Evolutionary conservation across 2,113 vertebrate genomes (phyloP).

Genomic region (Rhinolophus ferrumequinum): DNA sequence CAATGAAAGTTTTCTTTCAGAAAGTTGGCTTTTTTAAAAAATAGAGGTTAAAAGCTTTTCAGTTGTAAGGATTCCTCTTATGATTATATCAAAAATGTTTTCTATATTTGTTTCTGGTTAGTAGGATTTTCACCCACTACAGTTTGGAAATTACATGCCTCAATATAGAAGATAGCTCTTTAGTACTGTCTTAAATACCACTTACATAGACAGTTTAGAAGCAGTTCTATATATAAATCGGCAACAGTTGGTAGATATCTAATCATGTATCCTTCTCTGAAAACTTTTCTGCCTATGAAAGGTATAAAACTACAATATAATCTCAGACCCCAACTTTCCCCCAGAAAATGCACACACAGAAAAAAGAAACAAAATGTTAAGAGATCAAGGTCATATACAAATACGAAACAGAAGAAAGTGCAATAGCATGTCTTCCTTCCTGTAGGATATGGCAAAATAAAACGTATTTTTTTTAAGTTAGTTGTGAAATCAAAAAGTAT

Average conservation of each 20-base stretch:
- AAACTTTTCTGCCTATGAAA: conserved; percentile 17
- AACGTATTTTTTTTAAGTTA: not conserved
- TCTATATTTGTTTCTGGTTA: conserved; percentile 40
- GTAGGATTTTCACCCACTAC: conserved; percentile 14
- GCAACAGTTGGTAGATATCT: not conserved
- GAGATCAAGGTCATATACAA: not conserved
- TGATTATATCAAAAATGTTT: conserved; percentile 54
- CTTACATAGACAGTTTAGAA: not conserved
- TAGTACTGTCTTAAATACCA: not conserved
- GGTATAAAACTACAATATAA: conserved; percentile 30
- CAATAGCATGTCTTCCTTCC: not conserved
- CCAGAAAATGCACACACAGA: conserved; percentile 24
- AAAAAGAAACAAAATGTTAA: not conserved
- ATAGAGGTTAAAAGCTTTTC: conserved; percentile 59
- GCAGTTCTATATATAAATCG: not conserved
- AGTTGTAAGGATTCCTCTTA: conserved; percentile 54
- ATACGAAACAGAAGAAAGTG: conserved; percentile 10
- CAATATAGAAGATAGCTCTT: conserved; percentile 50
- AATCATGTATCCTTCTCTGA: not conserved
- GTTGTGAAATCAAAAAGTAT: conserved; percentile 38
- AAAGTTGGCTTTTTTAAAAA: conserved; percentile 70
- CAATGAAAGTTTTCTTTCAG: conserved; percentile 53
- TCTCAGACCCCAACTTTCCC: conserved; percentile 37
- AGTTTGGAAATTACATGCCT: conserved; percentile 48
- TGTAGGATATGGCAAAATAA: not conserved